Evolutionary conservation across 2,797 vertebrate species (phyloP).

Genomic region (Darevskia mixta): DNA sequence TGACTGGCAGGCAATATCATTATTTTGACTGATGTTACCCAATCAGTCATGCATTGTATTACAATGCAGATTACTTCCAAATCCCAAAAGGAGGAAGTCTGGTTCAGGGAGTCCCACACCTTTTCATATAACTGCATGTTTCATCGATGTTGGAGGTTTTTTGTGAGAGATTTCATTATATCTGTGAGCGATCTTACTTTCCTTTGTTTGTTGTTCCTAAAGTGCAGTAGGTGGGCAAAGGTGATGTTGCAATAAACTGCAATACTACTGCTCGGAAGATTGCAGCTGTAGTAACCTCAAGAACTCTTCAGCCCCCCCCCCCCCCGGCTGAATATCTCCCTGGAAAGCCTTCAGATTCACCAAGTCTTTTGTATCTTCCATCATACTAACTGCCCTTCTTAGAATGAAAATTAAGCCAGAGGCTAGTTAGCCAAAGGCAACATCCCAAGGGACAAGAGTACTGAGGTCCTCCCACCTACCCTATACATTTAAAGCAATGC

Average conservation of each 20-base stretch:
- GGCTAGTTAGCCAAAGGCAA: background rate
- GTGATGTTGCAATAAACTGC: background rate
- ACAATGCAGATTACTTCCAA: conserved; percentile 31
- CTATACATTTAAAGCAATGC: too few species aligned
- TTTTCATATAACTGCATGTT: conserved; percentile 1
- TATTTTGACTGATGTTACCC: conserved; percentile 36
- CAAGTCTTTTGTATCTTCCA: background rate
- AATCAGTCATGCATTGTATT: background rate
- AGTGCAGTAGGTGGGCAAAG: background rate
- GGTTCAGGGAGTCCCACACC: conserved; percentile 27
- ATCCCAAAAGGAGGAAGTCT: conserved; percentile 11
- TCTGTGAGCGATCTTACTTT: background rate
- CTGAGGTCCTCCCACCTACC: too few species aligned
- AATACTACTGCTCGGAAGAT: too few species aligned
- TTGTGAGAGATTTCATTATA: background rate
- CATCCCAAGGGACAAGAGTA: background rate
- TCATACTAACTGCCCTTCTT: background rate
- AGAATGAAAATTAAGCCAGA: background rate
- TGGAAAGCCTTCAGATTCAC: background rate
- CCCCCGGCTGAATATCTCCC: too few species aligned
- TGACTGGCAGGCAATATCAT: conserved; percentile 36
- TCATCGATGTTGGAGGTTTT: background rate
- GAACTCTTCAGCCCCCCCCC: background rate
- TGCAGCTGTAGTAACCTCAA: background rate
- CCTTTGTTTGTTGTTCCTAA: background rate